phyloP scores from a whole-genome alignment of 2,113 vertebrate genomes.

The Ictalurus punctatus region DNA sequence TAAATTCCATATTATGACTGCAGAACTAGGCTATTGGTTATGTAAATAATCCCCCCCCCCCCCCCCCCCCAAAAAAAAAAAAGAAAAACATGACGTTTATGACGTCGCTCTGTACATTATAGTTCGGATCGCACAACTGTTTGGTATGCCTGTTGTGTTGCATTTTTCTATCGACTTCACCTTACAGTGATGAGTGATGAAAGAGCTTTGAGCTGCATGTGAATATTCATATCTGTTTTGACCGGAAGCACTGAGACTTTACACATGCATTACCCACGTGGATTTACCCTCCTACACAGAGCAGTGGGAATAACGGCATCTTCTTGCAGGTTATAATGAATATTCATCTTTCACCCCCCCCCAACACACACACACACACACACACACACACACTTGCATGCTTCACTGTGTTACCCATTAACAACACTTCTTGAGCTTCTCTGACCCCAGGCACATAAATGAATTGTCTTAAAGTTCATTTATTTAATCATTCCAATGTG shows the following conservation, averaged over 20 bases:
- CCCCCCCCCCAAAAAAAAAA: too few relatives aligned
- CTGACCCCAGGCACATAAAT: background rate
- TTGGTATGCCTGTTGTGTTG: background rate
- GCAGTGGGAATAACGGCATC: constrained; percentile 72
- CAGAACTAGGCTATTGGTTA: background rate
- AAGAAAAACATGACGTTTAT: background rate
- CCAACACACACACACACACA: background rate
- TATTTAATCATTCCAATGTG: background rate
- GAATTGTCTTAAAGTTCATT: background rate
- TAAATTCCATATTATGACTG: background rate
- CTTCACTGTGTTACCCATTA: constrained; percentile 55
- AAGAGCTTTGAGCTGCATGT: constrained; percentile 51
- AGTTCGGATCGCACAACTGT: background rate
- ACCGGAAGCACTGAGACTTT: constrained; percentile 69
- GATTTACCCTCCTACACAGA: constrained; percentile 75
- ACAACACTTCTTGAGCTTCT: background rate
- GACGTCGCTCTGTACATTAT: background rate
- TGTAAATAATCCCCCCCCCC: background rate
- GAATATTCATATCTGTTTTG: constrained; percentile 73
- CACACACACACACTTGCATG: background rate
- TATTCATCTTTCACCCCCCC: constrained; percentile 62
- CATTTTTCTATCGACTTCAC: constrained; percentile 31
- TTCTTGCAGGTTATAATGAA: constrained; percentile 68
- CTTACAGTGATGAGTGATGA: constrained; percentile 14
- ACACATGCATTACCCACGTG: constrained; percentile 70